Evolutionary conservation across 2,113 vertebrate genomes (phyloP), one percentile per base, ranked within the genome.

Genomic region (Bos javanicus): DNA sequence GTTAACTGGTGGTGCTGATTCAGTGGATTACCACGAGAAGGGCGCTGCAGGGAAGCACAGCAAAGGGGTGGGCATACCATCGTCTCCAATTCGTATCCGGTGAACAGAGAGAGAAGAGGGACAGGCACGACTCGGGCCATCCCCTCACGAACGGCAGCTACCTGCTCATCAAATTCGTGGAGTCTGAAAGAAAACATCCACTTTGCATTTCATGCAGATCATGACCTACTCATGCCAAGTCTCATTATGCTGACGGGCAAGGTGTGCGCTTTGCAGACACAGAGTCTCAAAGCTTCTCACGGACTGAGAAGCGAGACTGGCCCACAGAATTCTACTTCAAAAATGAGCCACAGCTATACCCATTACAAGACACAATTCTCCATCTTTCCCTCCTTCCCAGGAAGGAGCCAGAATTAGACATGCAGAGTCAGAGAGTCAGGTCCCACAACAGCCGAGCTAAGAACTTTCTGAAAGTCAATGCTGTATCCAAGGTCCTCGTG

Each of bases 51-150:
- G 91, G 26, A 85, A 30, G 14, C 48, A 71, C 92, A 6, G 81
- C 39, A 52, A 0, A 2, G 89, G 46, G n/a, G 25, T 3, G 60
- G 8, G 89, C 90, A 93, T 98, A 99, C 99, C 99, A 99, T 99
- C 0, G 99, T 99, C 98, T 99, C 99, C 98, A 99, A 98, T 94
- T 99, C 99, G 5, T 99, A 99, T 90, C 99, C 99, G 1, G 99
- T 99, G 96, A 99, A 99, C 12, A 99, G 99, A 0, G 99, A 99
- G 60, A 99, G 99, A 0, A 99, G 99, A 62, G 99, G 99, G 52
- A 99, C 99, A 0, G 99, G 99, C 48, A 99, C 99, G 2, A 99
- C 99, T 1, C 99, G 99, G 36, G 99, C 99, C 99, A 99, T 99
- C 6, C 99, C 99, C 97, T 99, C 99, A 2, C 99, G 99, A 90